Evolutionary conservation across 2,888 invertebrate species (phyloP).

Genomic region (Ectropis crepuscularia): DNA sequence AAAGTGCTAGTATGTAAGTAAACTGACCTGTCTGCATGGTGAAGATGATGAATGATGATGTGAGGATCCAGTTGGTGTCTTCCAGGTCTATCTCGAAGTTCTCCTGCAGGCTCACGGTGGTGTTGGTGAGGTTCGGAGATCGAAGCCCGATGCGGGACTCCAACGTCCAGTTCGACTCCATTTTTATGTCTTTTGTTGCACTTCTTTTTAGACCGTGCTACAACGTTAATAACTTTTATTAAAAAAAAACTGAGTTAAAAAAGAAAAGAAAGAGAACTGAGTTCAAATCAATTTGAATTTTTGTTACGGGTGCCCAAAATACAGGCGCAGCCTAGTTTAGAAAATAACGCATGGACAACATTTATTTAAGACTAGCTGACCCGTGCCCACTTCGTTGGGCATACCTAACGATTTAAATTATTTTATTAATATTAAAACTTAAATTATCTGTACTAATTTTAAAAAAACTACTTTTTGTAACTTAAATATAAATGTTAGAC

Average conservation of each 20-base stretch:
- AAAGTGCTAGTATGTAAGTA: neutral
- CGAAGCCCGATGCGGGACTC: slow-evolving; percentile 58
- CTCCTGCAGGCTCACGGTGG: slow-evolving; percentile 79
- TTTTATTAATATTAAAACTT: no score
- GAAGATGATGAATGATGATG: slow-evolving; percentile 86
- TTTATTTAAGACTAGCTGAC: no score
- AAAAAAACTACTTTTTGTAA: no score
- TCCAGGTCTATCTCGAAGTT: slow-evolving; percentile 89
- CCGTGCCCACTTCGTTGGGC: no score
- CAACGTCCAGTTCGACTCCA: slow-evolving; percentile 68
- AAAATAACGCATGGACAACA: no score
- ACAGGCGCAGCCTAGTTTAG: no score
- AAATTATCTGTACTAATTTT: no score
- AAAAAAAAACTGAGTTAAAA: neutral
- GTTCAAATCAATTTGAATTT: no score
- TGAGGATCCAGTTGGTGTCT: slow-evolving; percentile 94
- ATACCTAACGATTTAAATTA: no score
- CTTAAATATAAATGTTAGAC: no score
- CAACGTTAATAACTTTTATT: neutral
- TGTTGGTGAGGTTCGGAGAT: slow-evolving; percentile 72
- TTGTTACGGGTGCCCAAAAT: no score
- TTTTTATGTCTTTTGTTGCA: slow-evolving; percentile 41
- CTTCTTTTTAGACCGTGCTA: neutral
- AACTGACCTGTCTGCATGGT: slow-evolving; percentile 94
- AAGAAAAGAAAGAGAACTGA: no score